Evolutionary conservation across 2,113 vertebrate genomes (phyloP), one percentile per base, ranked within the genome.

Genomic region (Stictonetta naevosa): DNA sequence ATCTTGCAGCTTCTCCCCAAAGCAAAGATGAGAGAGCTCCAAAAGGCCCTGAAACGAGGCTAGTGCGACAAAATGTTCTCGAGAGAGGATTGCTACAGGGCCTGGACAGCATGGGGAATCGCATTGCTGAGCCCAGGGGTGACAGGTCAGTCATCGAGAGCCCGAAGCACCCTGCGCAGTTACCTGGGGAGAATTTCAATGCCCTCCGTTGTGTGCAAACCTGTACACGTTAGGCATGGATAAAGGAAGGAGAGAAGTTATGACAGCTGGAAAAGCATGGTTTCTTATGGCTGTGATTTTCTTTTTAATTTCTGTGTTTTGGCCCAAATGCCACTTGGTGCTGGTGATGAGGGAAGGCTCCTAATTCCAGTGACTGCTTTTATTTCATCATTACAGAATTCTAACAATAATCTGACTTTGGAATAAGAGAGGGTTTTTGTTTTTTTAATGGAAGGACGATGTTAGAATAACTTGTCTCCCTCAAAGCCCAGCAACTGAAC

Each of bases 361-460:
- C 86, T 73, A 52, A 42, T 83, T 93, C 80, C 50, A 40, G 38
- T 75, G 80, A 12, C 58, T 87, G 33, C 46, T 81, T 91, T 84
- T 78, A 64, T 82, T 89, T 79, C 76, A 42, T 72, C 66, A 48
- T 91, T 82, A 58, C 0, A 2, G 9, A 50, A 84, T 89, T 92
- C 83, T 83, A 89, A 87, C 86, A 87, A n/a, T 75, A 89, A 91
- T 60, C 53, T 58, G 38, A 75, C 62, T 95, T 96, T 68, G 60
- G 38, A 78, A 52, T 90, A 83, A 82, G 44, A 60, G 25, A 48
- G 17, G 28, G 2, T 1, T 80, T 92, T 80, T 92, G 81, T 88
- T 72, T 29, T 89, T 72, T n/a, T 71, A 68, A 82, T 82, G 69
- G 53, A 89, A 79, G 29, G 21, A 56, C 33, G 73, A n/a, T 72